Conservation (phyloP, 1,140 invertebrate genomes). For the Solenopsis invicta region DNA sequence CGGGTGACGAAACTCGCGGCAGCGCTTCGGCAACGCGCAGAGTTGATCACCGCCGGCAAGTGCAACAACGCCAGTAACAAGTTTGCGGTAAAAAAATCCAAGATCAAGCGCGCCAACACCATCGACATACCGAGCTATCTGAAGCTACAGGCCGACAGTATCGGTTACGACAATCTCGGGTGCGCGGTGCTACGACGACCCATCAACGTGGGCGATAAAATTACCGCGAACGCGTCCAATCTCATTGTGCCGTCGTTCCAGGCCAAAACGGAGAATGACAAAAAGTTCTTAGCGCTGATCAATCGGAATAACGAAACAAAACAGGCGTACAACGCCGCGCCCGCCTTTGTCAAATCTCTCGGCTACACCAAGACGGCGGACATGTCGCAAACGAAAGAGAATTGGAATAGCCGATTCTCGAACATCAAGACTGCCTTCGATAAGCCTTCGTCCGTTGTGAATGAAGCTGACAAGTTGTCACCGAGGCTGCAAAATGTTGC, state of each 20-base stretch:
- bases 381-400: slow-evolving; percentile 83
- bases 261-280: slow-evolving; percentile 94
- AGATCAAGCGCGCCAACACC: slow-evolving; percentile 95
- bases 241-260: slow-evolving; percentile 88
- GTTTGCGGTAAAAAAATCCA: slow-evolving; percentile 90
- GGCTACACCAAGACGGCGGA: slow-evolving; percentile 74
- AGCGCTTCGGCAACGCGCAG: slow-evolving; percentile 76
- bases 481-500: slow-evolving; percentile 13
- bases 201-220: slow-evolving; percentile 88
- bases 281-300: slow-evolving; percentile 94
- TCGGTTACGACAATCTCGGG: slow-evolving; percentile 78
- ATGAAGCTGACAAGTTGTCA: slow-evolving; percentile 36
- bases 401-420: slow-evolving; percentile 94
- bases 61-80: slow-evolving; percentile 84
- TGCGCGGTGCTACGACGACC: slow-evolving; percentile 87
- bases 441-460: slow-evolving; percentile 66
- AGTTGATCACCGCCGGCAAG: slow-evolving; percentile 54
- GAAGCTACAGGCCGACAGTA: slow-evolving; percentile 83
- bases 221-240: slow-evolving; percentile 45
- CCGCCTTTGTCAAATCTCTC: slow-evolving; percentile 80
- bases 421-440: slow-evolving; percentile 96
- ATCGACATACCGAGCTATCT: slow-evolving; percentile 93
- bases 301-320: slow-evolving; percentile 90
- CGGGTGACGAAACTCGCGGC: slow-evolving; percentile 69
- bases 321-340: slow-evolving; percentile 58